phyloP scores from a whole-genome alignment of 1,140 invertebrate species.

The Chrysomallon squamiferum region DNA sequence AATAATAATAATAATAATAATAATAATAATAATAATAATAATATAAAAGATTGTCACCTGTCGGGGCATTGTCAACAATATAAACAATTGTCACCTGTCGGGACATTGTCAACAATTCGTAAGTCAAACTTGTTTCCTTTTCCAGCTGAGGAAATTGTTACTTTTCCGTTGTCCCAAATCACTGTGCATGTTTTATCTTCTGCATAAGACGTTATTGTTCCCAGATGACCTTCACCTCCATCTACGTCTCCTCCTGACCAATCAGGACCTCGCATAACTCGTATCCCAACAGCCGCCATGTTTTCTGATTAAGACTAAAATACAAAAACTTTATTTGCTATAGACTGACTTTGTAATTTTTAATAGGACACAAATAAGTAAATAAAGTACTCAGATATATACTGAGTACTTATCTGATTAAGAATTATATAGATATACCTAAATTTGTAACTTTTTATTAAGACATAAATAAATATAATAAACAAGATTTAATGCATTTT shows the following conservation, averaged over 20 bases:
- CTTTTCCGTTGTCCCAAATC: conserved; percentile 19
- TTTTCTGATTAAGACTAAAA: too few relatives aligned
- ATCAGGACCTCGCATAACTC: conserved; percentile 31
- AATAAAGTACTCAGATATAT: too few relatives aligned
- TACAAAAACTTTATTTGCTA: too few relatives aligned
- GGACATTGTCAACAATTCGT: conserved; percentile 23
- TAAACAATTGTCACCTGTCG: conserved; percentile 15
- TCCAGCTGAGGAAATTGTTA: neutral
- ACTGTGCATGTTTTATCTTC: conserved; percentile 25
- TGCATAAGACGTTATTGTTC: conserved; percentile 21
- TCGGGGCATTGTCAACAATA: conserved; percentile 25
- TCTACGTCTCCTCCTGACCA: conserved; percentile 23
- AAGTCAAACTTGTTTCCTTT: conserved; percentile 10
- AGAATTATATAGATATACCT: too few relatives aligned
- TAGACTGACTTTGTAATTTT: too few relatives aligned
- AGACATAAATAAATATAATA: too few relatives aligned
- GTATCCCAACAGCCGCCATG: conserved; percentile 22
- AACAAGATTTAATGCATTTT: too few relatives aligned
- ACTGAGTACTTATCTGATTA: too few relatives aligned
- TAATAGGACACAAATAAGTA: too few relatives aligned
- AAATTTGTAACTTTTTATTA: too few relatives aligned
- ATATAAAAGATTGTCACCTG: conserved; percentile 16
- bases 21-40: too few relatives aligned
- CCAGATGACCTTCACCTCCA: conserved; percentile 31
- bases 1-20: too few relatives aligned